phyloP scores from a whole-genome alignment of 2,113 vertebrate species.

The Atlantisia rogersi region DNA sequence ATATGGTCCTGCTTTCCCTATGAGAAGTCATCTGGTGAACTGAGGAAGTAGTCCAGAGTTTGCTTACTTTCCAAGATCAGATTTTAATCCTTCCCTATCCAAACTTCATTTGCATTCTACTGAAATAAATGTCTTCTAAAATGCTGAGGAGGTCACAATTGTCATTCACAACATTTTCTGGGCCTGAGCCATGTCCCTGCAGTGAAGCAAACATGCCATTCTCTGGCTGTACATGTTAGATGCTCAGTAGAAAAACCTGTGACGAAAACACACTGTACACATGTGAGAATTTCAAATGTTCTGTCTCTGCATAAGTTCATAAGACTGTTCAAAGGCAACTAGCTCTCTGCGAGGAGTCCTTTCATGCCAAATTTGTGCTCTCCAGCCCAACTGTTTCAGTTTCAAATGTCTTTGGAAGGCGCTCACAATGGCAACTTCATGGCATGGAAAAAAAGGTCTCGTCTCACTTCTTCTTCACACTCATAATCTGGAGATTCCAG shows the following conservation, averaged over 20 bases:
- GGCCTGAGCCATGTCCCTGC: not conserved
- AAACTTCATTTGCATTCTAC: not conserved
- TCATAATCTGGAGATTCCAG: not conserved
- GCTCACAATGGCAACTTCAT: not conserved
- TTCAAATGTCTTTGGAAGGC: not conserved
- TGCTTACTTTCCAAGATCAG: not conserved
- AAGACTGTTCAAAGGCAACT: not conserved
- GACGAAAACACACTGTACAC: not conserved
- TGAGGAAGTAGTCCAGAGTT: not conserved
- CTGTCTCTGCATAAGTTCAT: not conserved
- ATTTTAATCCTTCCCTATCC: not conserved
- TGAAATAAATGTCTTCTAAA: not conserved
- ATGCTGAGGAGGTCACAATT: not conserved
- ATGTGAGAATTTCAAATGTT: not conserved
- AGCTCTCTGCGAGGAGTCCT: not conserved
- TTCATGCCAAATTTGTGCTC: not conserved
- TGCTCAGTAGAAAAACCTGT: not conserved
- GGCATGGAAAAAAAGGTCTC: not conserved
- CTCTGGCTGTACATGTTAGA: accelerated
- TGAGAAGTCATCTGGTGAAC: not conserved
- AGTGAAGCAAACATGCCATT: not conserved
- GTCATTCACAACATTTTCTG: not conserved
- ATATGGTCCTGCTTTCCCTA: not conserved
- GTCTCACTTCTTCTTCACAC: not conserved
- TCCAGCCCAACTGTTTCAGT: not conserved